These are phyloP conservation scores for Drosophila acutilabella DNA, from an alignment of 2,888 invertebrate species.

Conservation along the genomic window DNA sequence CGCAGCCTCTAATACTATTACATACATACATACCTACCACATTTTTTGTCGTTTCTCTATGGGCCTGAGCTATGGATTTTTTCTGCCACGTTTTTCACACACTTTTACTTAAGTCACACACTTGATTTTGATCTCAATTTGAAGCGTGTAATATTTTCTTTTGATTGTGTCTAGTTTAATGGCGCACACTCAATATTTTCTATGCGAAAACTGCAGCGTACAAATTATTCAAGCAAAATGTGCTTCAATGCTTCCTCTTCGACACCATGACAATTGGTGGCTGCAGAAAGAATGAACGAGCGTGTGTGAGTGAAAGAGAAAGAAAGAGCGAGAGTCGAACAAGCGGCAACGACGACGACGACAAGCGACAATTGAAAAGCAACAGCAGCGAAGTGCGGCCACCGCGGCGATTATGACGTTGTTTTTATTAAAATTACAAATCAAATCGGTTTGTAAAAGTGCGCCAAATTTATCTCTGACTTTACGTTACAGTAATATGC, in stretches of 20 bases:
- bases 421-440: constrained; percentile 20
- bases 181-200: constrained; percentile 36
- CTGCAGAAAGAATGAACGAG: constrained; percentile 77
- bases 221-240: constrained; percentile 65
- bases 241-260: constrained; percentile 71
- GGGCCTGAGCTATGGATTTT: constrained; percentile 63
- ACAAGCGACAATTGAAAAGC: constrained; percentile 75
- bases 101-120: constrained; percentile 56
- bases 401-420: constrained; percentile 60
- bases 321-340: constrained; percentile 31
- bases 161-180: constrained; percentile 47
- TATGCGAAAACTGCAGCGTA: constrained; percentile 43
- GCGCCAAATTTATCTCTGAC: constrained; percentile 29
- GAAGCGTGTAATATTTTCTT: constrained; percentile 57
- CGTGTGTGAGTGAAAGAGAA: constrained; percentile 44
- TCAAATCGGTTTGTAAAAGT: constrained; percentile 18
- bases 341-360: constrained; percentile 48
- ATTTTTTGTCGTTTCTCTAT: constrained; percentile 70
- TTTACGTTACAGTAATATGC: constrained; percentile 10
- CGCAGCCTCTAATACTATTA: constrained; percentile 56
- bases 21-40: constrained; percentile 61
- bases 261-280: constrained; percentile 74
- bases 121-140: constrained; percentile 52
- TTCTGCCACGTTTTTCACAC: constrained; percentile 77
- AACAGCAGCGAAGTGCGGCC: constrained; percentile 68